Percentiles rank a stretch among this genome's conserved stretches.
phyloP scores from a whole-genome alignment of 2,113 vertebrate genomes.

The Nematolebias whitei region DNA sequence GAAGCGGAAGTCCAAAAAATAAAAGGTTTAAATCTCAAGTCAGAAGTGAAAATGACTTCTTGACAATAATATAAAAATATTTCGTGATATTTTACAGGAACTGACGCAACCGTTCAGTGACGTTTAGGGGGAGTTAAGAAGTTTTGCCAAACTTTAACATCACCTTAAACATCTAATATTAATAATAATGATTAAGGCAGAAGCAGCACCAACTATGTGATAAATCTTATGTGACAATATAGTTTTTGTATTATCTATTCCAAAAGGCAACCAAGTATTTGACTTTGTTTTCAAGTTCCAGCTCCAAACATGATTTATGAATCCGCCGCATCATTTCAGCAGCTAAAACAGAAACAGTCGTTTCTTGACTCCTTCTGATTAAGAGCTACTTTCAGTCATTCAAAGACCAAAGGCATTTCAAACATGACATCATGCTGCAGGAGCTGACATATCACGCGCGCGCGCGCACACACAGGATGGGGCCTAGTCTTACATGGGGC shows the following conservation, averaged over 20 bases:
- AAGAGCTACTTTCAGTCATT: constrained; percentile 52
- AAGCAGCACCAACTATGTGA: neutral
- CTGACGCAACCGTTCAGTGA: neutral
- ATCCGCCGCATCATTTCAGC: constrained; percentile 19
- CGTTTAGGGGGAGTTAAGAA: neutral
- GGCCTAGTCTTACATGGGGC: constrained; percentile 58
- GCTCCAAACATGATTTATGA: constrained; percentile 52
- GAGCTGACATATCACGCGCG: constrained; percentile 48
- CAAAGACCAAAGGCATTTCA: constrained; percentile 51
- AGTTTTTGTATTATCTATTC: neutral
- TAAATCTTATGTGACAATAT: constrained; percentile 6
- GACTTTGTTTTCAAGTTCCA: constrained; percentile 50
- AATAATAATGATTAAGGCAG: neutral
- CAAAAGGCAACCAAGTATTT: constrained; percentile 34
- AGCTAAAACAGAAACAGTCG: constrained; percentile 36
- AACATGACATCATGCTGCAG: constrained; percentile 57
- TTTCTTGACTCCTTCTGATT: constrained; percentile 61
- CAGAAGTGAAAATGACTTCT: too few relatives aligned
- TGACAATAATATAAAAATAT: neutral
- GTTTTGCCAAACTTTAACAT: constrained; percentile 1
- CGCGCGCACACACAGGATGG: constrained; percentile 34
- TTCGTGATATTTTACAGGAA: neutral
- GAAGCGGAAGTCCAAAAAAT: neutral
- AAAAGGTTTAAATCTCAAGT: neutral
- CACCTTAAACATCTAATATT: neutral